Percentiles rank a stretch among this genome's conserved stretches.
phyloP scores from a whole-genome alignment of 1,140 invertebrate genomes.

The Saccostrea cuccullata region DNA sequence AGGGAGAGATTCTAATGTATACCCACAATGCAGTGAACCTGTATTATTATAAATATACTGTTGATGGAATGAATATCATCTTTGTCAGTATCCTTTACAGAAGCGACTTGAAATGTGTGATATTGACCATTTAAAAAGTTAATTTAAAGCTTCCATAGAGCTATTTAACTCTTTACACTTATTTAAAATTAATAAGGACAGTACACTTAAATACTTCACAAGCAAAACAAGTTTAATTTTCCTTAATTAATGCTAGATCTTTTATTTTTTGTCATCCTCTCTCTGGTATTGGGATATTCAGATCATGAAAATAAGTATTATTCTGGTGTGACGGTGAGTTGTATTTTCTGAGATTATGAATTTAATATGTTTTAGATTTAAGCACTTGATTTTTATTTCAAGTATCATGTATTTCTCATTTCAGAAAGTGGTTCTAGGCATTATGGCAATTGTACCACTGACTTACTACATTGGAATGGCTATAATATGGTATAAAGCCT shows the following conservation, averaged over 20 bases:
- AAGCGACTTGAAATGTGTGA: neutral
- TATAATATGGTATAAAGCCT: conserved; percentile 70
- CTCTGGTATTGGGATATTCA: conserved; percentile 68
- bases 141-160: too few species aligned
- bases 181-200: too few species aligned
- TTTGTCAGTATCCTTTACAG: conserved; percentile 74
- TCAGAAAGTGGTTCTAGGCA: conserved; percentile 74
- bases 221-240: neutral
- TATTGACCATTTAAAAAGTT: too few species aligned
- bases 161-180: too few species aligned
- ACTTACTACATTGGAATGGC: conserved; percentile 76
- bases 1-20: conserved; percentile 76
- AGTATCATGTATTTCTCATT: conserved; percentile 35
- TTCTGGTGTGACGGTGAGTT: conserved; percentile 65
- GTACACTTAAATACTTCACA: too few species aligned
- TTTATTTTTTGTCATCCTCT: conserved; percentile 71
- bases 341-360: conserved; percentile 6
- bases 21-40: conserved; percentile 72
- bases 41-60: conserved; percentile 76
- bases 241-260: conserved; percentile 69
- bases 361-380: neutral
- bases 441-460: conserved; percentile 73
- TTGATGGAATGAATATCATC: conserved; percentile 76
- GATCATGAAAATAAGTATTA: conserved; percentile 66
- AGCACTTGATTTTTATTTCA: neutral